A percentile compares a stretch with the other conserved stretches of the same genome.
These are phyloP conservation scores for Halcyon malimbica DNA, from an alignment of 2,113 vertebrate species.

Conservation along the genomic window DNA sequence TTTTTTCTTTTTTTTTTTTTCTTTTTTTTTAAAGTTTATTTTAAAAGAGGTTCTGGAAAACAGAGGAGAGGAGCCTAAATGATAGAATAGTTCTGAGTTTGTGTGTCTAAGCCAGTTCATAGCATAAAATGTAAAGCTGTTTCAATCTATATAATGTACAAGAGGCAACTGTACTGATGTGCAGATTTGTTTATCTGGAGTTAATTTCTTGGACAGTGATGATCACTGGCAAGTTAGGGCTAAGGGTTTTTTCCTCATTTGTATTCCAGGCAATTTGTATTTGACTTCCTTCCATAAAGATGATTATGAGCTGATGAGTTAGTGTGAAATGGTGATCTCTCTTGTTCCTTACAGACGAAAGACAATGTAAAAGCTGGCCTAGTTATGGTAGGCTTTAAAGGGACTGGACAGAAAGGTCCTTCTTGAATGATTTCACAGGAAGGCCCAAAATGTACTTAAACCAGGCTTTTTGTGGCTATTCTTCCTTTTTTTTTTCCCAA, in stretches of 20 bases:
- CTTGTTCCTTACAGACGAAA: neutral
- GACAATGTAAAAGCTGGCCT: neutral
- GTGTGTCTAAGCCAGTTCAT: neutral
- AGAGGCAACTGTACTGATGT: neutral
- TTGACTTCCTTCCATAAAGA: neutral
- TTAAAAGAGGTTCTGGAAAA: neutral
- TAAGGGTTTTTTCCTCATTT: neutral
- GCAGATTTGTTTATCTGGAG: neutral
- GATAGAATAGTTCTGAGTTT: neutral
- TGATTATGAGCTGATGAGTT: neutral
- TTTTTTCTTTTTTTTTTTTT: neutral
- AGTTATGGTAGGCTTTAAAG: neutral
- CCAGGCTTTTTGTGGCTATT: neutral
- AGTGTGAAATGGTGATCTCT: neutral
- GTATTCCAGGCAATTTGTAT: neutral
- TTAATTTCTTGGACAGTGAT: neutral
- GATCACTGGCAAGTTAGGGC: neutral
- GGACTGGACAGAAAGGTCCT: neutral
- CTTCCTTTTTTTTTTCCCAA: neutral
- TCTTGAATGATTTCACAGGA: constrained; percentile 39
- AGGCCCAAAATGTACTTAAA: constrained; percentile 28
- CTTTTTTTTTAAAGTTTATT: neutral
- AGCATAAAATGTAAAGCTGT: neutral
- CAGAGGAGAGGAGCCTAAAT: neutral
- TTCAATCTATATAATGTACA: neutral